These are phyloP conservation scores for Aurelia aurita DNA, from an alignment of 30 jellyfish, hydroid and myxozoan species.

Conservation along the genomic window DNA sequence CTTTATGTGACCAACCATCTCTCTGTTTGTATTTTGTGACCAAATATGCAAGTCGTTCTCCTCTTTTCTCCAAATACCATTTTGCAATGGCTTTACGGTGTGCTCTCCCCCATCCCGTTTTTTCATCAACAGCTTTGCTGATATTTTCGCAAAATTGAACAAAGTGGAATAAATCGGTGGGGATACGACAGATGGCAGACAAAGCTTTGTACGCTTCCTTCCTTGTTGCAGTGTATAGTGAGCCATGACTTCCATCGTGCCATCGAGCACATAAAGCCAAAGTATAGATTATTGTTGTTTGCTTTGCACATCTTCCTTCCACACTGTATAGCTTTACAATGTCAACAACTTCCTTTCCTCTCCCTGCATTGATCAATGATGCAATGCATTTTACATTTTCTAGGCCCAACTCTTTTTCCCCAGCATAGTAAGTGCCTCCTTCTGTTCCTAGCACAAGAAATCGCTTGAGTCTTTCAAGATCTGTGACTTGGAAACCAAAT, in stretches of 20 bases:
- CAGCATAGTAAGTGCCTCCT: slow-evolving; percentile 61
- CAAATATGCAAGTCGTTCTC: slow-evolving; percentile 36
- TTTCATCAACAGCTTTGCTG: slow-evolving; percentile 8
- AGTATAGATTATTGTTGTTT: slow-evolving; percentile 50
- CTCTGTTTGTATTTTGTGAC: slow-evolving; percentile 70
- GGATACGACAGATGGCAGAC: slow-evolving; percentile 47
- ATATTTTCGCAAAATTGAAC: slow-evolving; percentile 57
- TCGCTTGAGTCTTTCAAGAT: slow-evolving; percentile 49
- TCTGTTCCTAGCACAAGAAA: slow-evolving; percentile 78
- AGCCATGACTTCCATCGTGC: slow-evolving; percentile 29
- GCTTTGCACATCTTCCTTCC: slow-evolving; percentile 71
- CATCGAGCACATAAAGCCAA: slow-evolving; percentile 57
- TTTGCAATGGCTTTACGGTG: slow-evolving; percentile 57
- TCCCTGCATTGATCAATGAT: slow-evolving; percentile 20
- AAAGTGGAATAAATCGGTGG: slow-evolving; percentile 67
- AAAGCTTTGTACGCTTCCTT: slow-evolving; percentile 51
- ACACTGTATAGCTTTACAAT: slow-evolving; percentile 46
- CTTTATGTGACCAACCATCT: slow-evolving; percentile 67
- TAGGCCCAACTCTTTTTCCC: slow-evolving; percentile 28
- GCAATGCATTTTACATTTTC: slow-evolving; percentile 30
- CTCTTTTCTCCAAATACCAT: slow-evolving; percentile 49
- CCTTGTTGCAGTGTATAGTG: background rate
- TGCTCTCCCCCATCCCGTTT: slow-evolving; percentile 83
- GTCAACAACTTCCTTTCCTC: slow-evolving; percentile 49
- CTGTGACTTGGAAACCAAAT: slow-evolving; percentile 41